Conservation (phyloP, 2,888 invertebrate species). For the Corbicula japonica region DNA sequence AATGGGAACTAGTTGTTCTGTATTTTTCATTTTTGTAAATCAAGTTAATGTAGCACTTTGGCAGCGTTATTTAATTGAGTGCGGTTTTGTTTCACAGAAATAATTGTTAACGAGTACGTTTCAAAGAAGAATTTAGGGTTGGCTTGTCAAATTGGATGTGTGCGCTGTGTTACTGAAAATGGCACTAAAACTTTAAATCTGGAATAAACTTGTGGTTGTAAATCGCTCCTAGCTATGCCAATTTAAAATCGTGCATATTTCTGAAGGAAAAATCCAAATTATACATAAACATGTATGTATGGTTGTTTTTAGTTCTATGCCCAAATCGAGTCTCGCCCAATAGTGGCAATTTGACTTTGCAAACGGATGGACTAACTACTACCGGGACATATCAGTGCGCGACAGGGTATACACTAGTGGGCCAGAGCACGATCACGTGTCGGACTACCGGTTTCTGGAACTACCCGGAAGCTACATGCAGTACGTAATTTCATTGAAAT, state of each 20-base stretch:
- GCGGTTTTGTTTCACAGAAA: too few species aligned
- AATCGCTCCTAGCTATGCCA: background rate
- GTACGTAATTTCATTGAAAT: slow-evolving; percentile 22
- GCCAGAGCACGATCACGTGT: background rate
- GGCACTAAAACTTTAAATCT: background rate
- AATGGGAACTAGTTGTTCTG: too few species aligned
- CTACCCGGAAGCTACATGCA: slow-evolving; percentile 14
- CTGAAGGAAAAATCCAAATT: background rate
- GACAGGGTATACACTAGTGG: slow-evolving; percentile 13
- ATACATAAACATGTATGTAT: background rate
- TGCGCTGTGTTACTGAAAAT: background rate
- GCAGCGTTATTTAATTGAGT: too few species aligned
- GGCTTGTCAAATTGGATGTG: too few species aligned
- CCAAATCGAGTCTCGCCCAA: slow-evolving; percentile 23
- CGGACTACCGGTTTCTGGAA: slow-evolving; percentile 30
- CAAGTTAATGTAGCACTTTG: too few species aligned
- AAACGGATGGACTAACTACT: slow-evolving; percentile 38
- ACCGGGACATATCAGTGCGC: slow-evolving; percentile 23
- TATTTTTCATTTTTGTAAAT: too few species aligned
- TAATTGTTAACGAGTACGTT: too few species aligned
- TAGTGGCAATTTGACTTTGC: slow-evolving; percentile 36
- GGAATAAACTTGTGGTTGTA: background rate
- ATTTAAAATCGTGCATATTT: background rate
- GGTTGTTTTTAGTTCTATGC: slow-evolving; percentile 33
- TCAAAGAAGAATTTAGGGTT: too few species aligned